These are phyloP conservation scores for Siniperca chuatsi DNA, from an alignment of 2,113 vertebrate species.

Conservation along the genomic window DNA sequence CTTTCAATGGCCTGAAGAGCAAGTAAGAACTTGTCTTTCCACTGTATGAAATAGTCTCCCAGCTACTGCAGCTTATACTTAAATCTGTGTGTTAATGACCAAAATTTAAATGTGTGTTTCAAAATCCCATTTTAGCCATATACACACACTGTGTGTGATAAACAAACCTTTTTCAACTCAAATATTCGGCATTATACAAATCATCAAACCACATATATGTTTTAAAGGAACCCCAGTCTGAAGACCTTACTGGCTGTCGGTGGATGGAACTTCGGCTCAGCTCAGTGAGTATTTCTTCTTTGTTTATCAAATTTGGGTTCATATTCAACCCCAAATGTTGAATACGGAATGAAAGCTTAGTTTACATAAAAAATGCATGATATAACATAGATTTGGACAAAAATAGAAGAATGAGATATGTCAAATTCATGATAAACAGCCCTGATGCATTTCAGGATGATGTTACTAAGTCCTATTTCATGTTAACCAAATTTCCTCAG, in stretches of 20 bases:
- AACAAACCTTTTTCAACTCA: not conserved
- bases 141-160: not conserved
- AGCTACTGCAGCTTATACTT: not conserved
- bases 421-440: not conserved
- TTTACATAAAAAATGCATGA: not conserved
- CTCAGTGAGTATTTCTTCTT: constrained; percentile 1
- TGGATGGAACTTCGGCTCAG: constrained; percentile 21
- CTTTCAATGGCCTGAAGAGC: constrained; percentile 20
- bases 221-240: constrained; percentile 6
- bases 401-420: not conserved
- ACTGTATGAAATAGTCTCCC: not conserved
- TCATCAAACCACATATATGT: not conserved
- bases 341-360: not conserved
- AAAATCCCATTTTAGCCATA: not conserved
- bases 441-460: not conserved
- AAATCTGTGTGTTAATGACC: not conserved
- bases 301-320: not conserved
- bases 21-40: constrained; percentile 3
- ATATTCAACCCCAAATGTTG: too few relatives aligned
- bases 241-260: constrained; percentile 27
- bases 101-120: not conserved
- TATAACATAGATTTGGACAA: not conserved
- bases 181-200: not conserved
- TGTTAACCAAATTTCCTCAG: constrained; percentile 56
- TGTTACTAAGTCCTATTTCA: not conserved